Evolutionary conservation across 2,113 vertebrate genomes (phyloP), one percentile per base, ranked within the genome.

Genomic region (Heliornis fulica): DNA sequence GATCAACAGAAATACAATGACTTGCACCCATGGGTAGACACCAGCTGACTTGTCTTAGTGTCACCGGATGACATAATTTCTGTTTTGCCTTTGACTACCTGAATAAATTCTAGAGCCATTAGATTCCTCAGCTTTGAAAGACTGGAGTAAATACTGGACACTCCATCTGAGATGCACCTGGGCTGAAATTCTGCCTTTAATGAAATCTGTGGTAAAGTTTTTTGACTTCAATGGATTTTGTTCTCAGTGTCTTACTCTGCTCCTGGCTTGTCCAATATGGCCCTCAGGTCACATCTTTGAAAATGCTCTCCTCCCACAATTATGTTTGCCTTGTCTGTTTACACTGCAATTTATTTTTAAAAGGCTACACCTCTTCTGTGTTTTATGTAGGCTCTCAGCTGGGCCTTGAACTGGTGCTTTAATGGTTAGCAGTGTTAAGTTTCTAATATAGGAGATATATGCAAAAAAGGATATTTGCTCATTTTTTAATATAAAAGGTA

Each of bases 401-500:
- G 59, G 36, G 77, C 48, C 71, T 68, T 89, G 80, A 84, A 48
- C 36, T 92, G 40, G 13, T 69, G 61, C 28, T 92, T 60, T 36
- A 66, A 38, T 63, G 25, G 31, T 59, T 74, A 84, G 31, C 51
- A 78, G 5, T 34, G 32, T 65, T 83, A 78, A 53, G 69, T 90
- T 89, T 64, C 56, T 87, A 61, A 83, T 76, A 87, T 68, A 74
- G 92, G 95, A 96, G 28, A 28, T 45, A 57, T 78, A 88, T 70
- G 76, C 57, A 96, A 90, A 92, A 92, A 66, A 31, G 46, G 45
- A 40, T 92, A 61, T 83, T 93, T 81, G 51, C 31, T 90, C 38
- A 18, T 72, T 60, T 96, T 93, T 94, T 14, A 87, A 93, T 87
- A 87, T 59, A 93, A 95, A 96, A 95, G 61, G 46, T 63, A 71